These are phyloP conservation scores for Astropecten irregularis DNA, from an alignment of 53 echinoderm and acorn worm genomes.

Conservation along the genomic window DNA sequence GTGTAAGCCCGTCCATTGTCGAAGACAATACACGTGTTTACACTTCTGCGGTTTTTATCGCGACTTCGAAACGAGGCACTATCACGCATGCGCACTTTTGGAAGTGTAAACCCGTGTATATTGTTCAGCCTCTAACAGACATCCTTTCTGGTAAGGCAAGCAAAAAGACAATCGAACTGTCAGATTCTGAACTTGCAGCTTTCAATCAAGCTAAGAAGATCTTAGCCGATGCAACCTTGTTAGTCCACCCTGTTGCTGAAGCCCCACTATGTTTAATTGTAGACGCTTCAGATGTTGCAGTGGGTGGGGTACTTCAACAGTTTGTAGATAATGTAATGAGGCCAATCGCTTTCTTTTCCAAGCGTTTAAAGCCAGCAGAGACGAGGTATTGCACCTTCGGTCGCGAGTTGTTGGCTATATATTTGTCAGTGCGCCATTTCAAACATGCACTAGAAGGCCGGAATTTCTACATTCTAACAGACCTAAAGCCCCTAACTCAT, in stretches of 20 bases:
- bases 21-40: too few species aligned
- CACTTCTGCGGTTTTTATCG: too few species aligned
- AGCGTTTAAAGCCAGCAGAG: conserved; percentile 29
- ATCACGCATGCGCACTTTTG: too few species aligned
- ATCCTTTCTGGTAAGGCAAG: not conserved
- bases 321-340: not conserved
- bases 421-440: conserved; percentile 55
- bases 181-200: not conserved
- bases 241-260: not conserved
- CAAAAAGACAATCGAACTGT: not conserved
- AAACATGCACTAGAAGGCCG: conserved; percentile 56
- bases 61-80: too few species aligned
- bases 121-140: not conserved
- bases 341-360: not conserved
- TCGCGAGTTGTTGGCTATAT: too few species aligned
- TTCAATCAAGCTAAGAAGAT: not conserved
- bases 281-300: not conserved
- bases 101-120: too few species aligned
- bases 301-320: not conserved
- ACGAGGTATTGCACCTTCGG: conserved; percentile 55
- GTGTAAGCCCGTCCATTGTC: too few species aligned
- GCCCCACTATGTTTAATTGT: not conserved
- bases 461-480: conserved; percentile 32
- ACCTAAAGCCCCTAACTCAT: too few species aligned
- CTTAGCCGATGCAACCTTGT: not conserved